phyloP scores from a whole-genome alignment of 2,888 invertebrate species.

The Mythimna impura region DNA sequence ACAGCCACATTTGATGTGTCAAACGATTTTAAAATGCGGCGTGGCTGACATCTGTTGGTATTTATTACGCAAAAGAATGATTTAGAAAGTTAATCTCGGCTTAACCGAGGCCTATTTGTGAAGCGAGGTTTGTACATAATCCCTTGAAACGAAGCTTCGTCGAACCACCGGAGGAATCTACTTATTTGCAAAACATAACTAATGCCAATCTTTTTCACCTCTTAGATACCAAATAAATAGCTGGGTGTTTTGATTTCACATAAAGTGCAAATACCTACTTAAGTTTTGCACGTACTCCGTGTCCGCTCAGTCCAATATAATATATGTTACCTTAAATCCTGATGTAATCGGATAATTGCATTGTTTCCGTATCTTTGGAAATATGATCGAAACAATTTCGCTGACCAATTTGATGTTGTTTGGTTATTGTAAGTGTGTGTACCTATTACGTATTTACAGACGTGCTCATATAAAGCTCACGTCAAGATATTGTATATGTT shows the following conservation, averaged over 20 bases:
- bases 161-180: slow-evolving; percentile 33
- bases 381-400: slow-evolving; percentile 32
- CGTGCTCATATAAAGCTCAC: neutral
- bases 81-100: slow-evolving; percentile 52
- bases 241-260: slow-evolving; percentile 13
- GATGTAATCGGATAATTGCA: slow-evolving; percentile 42
- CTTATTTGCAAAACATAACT: slow-evolving; percentile 31
- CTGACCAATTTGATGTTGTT: slow-evolving; percentile 25
- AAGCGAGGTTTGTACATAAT: slow-evolving; percentile 41
- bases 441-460: neutral
- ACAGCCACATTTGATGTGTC: no score
- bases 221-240: neutral
- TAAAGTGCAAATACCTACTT: slow-evolving; percentile 9
- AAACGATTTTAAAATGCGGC: neutral
- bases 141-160: slow-evolving; percentile 42
- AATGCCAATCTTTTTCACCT: slow-evolving; percentile 21
- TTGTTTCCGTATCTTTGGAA: slow-evolving; percentile 30
- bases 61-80: slow-evolving; percentile 26
- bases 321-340: slow-evolving; percentile 11
- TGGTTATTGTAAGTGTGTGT: neutral
- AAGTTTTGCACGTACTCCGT: slow-evolving; percentile 4
- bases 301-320: slow-evolving; percentile 3
- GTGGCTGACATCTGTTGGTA: slow-evolving; percentile 6
- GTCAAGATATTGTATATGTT: neutral
- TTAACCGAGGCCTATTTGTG: slow-evolving; percentile 44